These are phyloP conservation scores for Epinotia brunnichana DNA, from an alignment of 2,888 invertebrate species.

Conservation along the genomic window DNA sequence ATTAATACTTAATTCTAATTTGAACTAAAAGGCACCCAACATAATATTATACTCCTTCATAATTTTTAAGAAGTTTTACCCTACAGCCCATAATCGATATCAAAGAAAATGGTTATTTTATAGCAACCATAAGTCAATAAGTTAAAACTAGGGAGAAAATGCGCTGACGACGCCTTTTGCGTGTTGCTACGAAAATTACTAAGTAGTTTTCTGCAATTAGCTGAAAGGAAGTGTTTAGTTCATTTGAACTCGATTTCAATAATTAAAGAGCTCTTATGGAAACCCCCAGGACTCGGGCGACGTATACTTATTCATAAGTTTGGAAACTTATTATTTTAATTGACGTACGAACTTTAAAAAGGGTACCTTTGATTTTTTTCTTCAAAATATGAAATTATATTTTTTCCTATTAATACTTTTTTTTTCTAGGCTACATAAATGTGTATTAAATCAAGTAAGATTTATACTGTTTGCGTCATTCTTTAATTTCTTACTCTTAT, in stretches of 20 bases:
- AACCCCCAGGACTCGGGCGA: background rate
- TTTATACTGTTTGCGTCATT: too few relatives aligned
- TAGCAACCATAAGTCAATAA: background rate
- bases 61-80: background rate
- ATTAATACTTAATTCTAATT: too few relatives aligned
- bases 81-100: background rate
- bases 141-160: constrained; percentile 38
- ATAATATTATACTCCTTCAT: too few relatives aligned
- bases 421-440: too few relatives aligned
- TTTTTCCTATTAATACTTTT: too few relatives aligned
- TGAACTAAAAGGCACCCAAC: too few relatives aligned
- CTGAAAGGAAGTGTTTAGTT: constrained; percentile 5
- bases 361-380: too few relatives aligned
- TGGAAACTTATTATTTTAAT: background rate
- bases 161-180: constrained; percentile 60
- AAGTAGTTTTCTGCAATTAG: constrained; percentile 17
- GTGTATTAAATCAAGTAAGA: too few relatives aligned
- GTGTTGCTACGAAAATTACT: constrained; percentile 55
- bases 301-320: background rate
- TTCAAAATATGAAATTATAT: too few relatives aligned
- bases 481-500: too few relatives aligned
- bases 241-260: background rate
- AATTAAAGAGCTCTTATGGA: background rate
- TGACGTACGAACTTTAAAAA: too few relatives aligned
- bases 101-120: background rate